Conservation (phyloP, 1,140 invertebrate genomes). For the Stegodyphus mimosarum region DNA sequence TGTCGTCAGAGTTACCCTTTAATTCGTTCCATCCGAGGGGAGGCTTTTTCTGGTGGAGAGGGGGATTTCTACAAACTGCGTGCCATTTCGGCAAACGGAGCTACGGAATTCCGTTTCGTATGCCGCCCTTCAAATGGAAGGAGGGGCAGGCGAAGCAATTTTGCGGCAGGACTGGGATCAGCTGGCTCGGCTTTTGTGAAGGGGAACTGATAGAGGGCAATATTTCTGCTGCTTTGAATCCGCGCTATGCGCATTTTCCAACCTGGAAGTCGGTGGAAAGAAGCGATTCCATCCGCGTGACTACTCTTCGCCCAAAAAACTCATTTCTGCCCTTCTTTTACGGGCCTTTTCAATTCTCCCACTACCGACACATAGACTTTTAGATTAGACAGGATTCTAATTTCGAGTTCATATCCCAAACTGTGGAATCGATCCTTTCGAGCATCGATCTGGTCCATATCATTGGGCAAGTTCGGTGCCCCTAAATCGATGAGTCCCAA, state of each 20-base stretch:
- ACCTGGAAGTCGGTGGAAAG: not conserved
- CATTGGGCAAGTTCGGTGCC: too few relatives aligned
- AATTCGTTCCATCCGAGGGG: not conserved
- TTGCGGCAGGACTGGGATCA: not conserved
- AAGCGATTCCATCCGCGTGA: constrained; percentile 21
- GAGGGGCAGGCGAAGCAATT: not conserved
- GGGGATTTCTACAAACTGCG: constrained; percentile 31
- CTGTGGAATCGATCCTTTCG: not conserved
- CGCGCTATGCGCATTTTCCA: constrained; percentile 43
- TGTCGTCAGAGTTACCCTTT: too few relatives aligned
- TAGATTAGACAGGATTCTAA: constrained; percentile 8
- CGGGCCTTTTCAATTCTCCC: not conserved
- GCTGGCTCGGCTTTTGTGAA: not conserved
- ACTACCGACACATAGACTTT: not conserved
- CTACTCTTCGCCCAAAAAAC: constrained; percentile 26
- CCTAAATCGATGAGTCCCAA: too few relatives aligned
- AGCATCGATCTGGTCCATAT: not conserved
- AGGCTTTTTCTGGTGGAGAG: not conserved
- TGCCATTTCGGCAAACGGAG: constrained; percentile 10
- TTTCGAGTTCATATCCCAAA: constrained; percentile 11
- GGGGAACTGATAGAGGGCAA: constrained; percentile 2
- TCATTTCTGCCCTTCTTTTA: constrained; percentile 23
- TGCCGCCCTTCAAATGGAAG: too few relatives aligned
- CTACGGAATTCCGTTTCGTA: not conserved
- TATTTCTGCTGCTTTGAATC: constrained; percentile 45